A percentile compares a stretch with the other conserved stretches of the same genome.
phyloP scores from a whole-genome alignment of 1,140 invertebrate genomes.

The Macrotrachela quadricornifera region DNA sequence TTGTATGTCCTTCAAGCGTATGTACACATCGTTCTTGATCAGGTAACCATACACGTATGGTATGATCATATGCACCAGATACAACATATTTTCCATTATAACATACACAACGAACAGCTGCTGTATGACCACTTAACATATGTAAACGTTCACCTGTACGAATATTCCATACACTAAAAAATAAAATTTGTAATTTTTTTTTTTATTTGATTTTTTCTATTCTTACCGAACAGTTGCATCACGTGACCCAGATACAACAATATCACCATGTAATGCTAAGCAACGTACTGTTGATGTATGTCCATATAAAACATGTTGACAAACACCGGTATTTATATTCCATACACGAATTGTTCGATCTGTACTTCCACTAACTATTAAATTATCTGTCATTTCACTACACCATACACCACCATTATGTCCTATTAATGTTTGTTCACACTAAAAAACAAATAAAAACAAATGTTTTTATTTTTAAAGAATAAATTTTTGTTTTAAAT shows the following conservation, averaged over 20 bases:
- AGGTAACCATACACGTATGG: conserved; percentile 95
- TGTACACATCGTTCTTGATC: conserved; percentile 79
- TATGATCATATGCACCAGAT: conserved; percentile 83
- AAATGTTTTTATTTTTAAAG: too few species aligned
- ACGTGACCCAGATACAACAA: conserved; percentile 84
- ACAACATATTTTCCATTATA: conserved; percentile 86
- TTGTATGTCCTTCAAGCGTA: conserved; percentile 82
- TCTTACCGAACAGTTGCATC: conserved; percentile 57
- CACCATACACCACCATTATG: conserved; percentile 98
- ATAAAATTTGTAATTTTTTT: conserved; percentile 72
- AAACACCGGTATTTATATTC: conserved; percentile 75
- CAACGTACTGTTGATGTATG: conserved; percentile 95
- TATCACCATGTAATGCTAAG: conserved; percentile 78
- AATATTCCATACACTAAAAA: conserved; percentile 74
- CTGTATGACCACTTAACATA: conserved; percentile 78
- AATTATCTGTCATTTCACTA: conserved; percentile 73
- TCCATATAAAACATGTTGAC: conserved; percentile 74
- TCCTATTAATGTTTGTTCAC: conserved; percentile 55
- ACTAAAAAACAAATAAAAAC: too few species aligned
- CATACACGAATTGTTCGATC: conserved; percentile 89
- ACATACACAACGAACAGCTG: conserved; percentile 91
- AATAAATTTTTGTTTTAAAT: too few species aligned
- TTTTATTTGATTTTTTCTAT: too few species aligned
- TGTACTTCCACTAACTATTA: conserved; percentile 85
- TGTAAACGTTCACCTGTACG: conserved; percentile 68